A percentile compares a stretch with the other conserved stretches of the same genome.
Evolutionary conservation across 1,140 invertebrate genomes (phyloP).

Genomic region (Magallana angulata): DNA sequence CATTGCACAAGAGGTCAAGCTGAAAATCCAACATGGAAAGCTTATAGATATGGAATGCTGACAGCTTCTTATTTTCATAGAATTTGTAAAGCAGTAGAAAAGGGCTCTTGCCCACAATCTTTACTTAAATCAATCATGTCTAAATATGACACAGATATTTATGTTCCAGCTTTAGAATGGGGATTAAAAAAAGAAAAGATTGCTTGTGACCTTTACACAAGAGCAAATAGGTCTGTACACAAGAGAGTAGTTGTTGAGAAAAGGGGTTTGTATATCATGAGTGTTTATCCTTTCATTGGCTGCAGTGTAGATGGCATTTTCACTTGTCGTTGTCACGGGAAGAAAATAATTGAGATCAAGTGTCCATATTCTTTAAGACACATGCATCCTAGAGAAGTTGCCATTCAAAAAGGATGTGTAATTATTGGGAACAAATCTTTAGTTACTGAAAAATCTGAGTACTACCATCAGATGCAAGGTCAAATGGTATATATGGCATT

Average conservation of each 20-base stretch:
- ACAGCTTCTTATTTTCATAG: slow-evolving; percentile 48
- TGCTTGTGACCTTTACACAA: slow-evolving; percentile 36
- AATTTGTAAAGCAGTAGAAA: neutral
- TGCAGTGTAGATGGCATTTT: slow-evolving; percentile 38
- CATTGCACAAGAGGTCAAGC: slow-evolving; percentile 32
- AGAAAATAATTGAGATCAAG: slow-evolving; percentile 34
- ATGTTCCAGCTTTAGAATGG: slow-evolving; percentile 29
- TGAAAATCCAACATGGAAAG: slow-evolving; percentile 35
- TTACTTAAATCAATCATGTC: slow-evolving; percentile 20
- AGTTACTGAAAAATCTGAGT: neutral
- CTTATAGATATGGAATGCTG: slow-evolving; percentile 20
- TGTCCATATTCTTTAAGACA: slow-evolving; percentile 15
- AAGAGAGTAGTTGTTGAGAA: neutral
- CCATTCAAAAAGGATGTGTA: slow-evolving; percentile 36
- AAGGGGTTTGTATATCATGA: slow-evolving; percentile 37
- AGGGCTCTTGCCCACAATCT: neutral
- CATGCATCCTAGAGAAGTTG: slow-evolving; percentile 43
- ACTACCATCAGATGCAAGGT: slow-evolving; percentile 1
- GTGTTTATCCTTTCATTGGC: slow-evolving; percentile 33
- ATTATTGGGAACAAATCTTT: neutral
- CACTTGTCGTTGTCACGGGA: slow-evolving; percentile 37
- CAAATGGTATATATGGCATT: slow-evolving; percentile 50
- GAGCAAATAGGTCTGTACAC: neutral
- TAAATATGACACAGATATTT: neutral
- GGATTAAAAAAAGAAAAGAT: slow-evolving; percentile 41